These are phyloP conservation scores for Tachina fera DNA, from an alignment of 2,888 invertebrate genomes.

Conservation along the genomic window DNA sequence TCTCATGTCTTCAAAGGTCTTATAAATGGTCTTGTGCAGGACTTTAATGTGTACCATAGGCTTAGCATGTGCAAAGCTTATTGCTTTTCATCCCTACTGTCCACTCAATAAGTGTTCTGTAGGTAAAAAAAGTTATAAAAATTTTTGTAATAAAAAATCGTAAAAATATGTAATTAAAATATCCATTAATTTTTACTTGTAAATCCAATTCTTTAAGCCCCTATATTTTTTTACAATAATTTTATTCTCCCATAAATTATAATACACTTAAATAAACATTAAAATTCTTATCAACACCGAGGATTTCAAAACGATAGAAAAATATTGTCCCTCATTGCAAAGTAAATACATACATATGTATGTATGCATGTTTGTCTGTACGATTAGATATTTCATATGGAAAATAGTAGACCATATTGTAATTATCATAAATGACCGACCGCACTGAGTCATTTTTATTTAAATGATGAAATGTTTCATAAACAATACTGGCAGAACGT, in stretches of 20 bases:
- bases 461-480: constrained; percentile 32
- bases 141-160: no score
- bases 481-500: neutral
- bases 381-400: constrained; percentile 12
- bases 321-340: constrained; percentile 40
- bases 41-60: no score
- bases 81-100: no score
- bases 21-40: no score
- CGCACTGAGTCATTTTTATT: constrained; percentile 57
- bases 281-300: constrained; percentile 39
- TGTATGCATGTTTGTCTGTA: constrained; percentile 20
- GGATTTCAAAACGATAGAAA: constrained; percentile 32
- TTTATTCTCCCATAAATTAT: constrained; percentile 33
- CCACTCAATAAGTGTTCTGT: no score
- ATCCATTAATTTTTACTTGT: no score
- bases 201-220: constrained; percentile 20
- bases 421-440: constrained; percentile 57
- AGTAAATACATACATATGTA: neutral
- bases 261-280: constrained; percentile 48
- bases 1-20: no score
- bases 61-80: no score
- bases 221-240: constrained; percentile 26
- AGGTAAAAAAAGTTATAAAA: no score
- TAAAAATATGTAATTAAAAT: no score
- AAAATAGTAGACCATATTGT: constrained; percentile 45